Evolutionary conservation across 2,113 vertebrate species (phyloP).

Genomic region (Barnardius zonarius): DNA sequence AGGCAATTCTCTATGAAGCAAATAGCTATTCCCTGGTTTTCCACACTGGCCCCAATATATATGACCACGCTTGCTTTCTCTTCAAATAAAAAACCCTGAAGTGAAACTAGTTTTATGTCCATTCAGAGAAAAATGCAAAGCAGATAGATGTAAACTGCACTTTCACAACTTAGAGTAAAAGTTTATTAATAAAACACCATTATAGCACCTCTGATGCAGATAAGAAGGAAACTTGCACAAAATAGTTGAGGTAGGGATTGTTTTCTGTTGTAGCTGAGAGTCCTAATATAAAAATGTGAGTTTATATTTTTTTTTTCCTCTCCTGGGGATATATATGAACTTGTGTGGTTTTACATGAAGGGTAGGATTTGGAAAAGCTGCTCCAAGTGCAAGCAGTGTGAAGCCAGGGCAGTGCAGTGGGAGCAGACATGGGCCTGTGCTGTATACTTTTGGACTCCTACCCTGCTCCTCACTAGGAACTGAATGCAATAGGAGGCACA

Average conservation of each 20-base stretch:
- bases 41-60: neutral
- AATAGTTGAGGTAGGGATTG: neutral
- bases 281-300: neutral
- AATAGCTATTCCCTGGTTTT: neutral
- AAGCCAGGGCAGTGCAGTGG: neutral
- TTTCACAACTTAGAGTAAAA: neutral
- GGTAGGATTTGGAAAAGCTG: neutral
- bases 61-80: neutral
- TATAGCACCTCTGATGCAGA: neutral
- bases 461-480: slow-evolving; percentile 20
- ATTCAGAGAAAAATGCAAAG: neutral
- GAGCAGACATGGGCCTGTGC: neutral
- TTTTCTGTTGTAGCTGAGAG: neutral
- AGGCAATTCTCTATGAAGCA: neutral
- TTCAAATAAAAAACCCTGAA: neutral
- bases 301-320: neutral
- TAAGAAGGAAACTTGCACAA: neutral
- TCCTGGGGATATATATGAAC: neutral
- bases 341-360: neutral
- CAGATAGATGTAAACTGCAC: neutral
- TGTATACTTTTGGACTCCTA: slow-evolving; percentile 1
- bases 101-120: neutral
- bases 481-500: neutral
- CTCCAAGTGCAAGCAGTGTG: neutral
- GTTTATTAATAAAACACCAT: slow-evolving; percentile 17